A percentile compares a stretch with the other conserved stretches of the same genome.
phyloP scores from a whole-genome alignment of 2,113 vertebrate genomes.

The Orycteropus afer region DNA sequence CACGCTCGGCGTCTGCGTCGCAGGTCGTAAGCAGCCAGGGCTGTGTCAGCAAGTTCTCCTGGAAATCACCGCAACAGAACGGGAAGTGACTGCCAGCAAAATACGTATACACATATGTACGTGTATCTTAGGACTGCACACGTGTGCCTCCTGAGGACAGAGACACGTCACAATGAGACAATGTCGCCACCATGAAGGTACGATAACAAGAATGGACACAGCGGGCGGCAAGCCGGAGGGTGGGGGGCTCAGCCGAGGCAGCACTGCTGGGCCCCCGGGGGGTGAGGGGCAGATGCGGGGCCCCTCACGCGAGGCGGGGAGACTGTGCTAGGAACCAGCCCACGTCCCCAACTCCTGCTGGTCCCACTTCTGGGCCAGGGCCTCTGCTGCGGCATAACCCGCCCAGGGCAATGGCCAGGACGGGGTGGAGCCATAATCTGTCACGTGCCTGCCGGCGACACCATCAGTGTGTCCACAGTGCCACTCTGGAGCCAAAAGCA shows the following conservation, averaged over 20 bases:
- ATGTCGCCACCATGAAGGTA: not conserved
- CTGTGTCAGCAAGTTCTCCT: conserved; percentile 86
- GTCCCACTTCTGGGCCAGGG: fast-evolving
- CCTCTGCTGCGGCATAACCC: not conserved
- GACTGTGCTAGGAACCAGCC: fast-evolving
- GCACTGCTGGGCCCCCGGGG: no score
- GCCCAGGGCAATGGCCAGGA: fast-evolving
- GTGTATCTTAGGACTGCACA: not conserved
- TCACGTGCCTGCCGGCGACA: fast-evolving
- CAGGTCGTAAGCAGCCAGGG: conserved; percentile 46
- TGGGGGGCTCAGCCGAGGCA: no score
- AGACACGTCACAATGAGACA: conserved; percentile 26
- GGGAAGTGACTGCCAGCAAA: conserved; percentile 76
- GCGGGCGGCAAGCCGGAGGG: fast-evolving
- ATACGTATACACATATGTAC: not conserved
- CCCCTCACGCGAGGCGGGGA: no score
- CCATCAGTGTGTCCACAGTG: not conserved
- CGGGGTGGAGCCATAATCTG: fast-evolving
- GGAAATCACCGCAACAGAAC: conserved; percentile 83
- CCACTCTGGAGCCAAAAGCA: not conserved
- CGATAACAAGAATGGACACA: not conserved
- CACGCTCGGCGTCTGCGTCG: conserved; percentile 47
- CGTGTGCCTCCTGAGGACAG: not conserved
- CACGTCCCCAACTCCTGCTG: not conserved
- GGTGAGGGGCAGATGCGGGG: fast-evolving